Evolutionary conservation across 2,113 vertebrate species (phyloP).

Genomic region (Rhinolophus sinicus): DNA sequence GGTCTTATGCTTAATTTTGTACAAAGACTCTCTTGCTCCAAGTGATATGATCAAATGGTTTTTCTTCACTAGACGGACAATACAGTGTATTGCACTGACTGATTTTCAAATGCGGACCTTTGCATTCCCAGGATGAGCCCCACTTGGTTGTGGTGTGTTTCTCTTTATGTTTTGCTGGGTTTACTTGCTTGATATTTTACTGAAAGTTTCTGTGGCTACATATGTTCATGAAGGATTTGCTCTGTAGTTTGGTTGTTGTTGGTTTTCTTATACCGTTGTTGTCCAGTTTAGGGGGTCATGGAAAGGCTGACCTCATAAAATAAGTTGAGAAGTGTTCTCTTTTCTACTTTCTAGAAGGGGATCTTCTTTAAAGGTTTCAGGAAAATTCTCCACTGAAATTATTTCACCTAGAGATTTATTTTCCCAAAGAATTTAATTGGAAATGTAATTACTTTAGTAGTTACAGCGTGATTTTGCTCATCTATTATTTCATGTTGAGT

Average conservation of each 20-base stretch:
- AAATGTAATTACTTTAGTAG: not conserved
- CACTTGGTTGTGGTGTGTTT: fast-evolving
- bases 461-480: too few relatives aligned
- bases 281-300: fast-evolving
- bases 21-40: not conserved
- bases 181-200: not conserved
- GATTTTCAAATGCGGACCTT: not conserved
- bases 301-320: not conserved
- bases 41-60: not conserved
- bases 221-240: too few relatives aligned
- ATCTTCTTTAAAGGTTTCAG: not conserved
- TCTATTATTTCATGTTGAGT: not conserved
- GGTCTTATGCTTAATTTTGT: not conserved
- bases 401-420: not conserved
- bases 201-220: not conserved
- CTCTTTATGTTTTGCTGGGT: too few relatives aligned
- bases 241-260: fast-evolving
- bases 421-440: not conserved
- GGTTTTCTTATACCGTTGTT: too few relatives aligned
- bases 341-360: not conserved
- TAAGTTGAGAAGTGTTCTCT: not conserved
- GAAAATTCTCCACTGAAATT: not conserved
- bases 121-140: not conserved
- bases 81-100: fast-evolving
- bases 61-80: not conserved